Percentiles rank a stretch among this genome's conserved stretches.
Conservation (phyloP, 1,140 invertebrate species). For the Anoplophora glabripennis region DNA sequence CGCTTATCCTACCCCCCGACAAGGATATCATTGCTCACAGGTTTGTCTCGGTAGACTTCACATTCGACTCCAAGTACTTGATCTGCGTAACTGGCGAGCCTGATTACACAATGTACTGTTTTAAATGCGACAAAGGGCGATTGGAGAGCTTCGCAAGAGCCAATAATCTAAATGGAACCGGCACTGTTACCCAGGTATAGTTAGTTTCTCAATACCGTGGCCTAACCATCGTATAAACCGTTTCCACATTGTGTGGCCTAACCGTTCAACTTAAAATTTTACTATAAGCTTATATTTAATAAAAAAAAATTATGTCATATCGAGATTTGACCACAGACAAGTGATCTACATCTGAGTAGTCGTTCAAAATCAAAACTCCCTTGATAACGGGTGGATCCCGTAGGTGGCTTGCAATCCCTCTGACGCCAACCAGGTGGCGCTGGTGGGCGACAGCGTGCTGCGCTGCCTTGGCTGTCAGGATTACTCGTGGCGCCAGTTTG, state of each 20-base stretch:
- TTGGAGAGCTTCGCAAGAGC: slow-evolving; percentile 72
- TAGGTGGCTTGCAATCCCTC: slow-evolving; percentile 71
- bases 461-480: slow-evolving; percentile 78
- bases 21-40: slow-evolving; percentile 48
- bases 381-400: slow-evolving; percentile 8
- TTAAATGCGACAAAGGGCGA: slow-evolving; percentile 81
- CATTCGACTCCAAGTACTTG: slow-evolving; percentile 74
- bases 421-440: slow-evolving; percentile 70
- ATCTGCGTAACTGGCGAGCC: slow-evolving; percentile 74
- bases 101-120: slow-evolving; percentile 77
- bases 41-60: slow-evolving; percentile 73
- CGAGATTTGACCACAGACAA: background rate
- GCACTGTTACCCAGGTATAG: slow-evolving; percentile 48
- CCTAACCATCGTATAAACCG: background rate
- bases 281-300: background rate
- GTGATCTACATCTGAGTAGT: background rate
- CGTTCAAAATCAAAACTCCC: background rate
- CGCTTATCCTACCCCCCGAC: slow-evolving; percentile 57
- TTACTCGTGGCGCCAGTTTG: slow-evolving; percentile 75
- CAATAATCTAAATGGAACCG: slow-evolving; percentile 60
- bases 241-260: background rate
- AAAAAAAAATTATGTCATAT: background rate
- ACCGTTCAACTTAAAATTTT: background rate
- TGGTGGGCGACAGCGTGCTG: slow-evolving; percentile 71
- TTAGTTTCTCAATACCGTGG: background rate